phyloP scores from a whole-genome alignment of 1,140 invertebrate genomes.

The Conopomorpha cramerella region DNA sequence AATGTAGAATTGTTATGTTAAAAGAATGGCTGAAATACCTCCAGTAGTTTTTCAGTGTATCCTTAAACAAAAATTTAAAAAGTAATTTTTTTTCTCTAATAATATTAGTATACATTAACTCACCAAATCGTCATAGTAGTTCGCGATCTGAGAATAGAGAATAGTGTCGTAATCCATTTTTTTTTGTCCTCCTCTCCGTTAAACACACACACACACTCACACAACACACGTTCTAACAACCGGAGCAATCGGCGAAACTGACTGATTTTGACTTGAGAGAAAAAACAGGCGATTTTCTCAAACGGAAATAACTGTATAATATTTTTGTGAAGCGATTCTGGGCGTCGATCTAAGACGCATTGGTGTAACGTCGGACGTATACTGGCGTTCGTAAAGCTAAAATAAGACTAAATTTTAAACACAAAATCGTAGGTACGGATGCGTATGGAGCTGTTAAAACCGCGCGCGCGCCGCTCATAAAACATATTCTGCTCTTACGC shows the following conservation, averaged over 20 bases:
- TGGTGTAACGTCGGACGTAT: constrained; percentile 47
- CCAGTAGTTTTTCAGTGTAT: too few species aligned
- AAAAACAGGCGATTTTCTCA: neutral
- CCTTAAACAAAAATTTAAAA: too few species aligned
- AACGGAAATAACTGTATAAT: constrained; percentile 1
- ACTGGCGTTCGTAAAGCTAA: constrained; percentile 55
- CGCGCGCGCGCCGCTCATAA: too few species aligned
- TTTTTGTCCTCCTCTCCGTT: too few species aligned
- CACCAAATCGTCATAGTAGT: constrained; percentile 52
- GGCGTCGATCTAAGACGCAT: constrained; percentile 55
- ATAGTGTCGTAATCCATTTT: constrained; percentile 54
- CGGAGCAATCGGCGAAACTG: neutral
- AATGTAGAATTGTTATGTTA: too few species aligned
- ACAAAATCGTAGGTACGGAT: constrained; percentile 45
- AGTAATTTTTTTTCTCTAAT: too few species aligned
- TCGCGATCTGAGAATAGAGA: constrained; percentile 47
- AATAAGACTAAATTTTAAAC: constrained; percentile 62
- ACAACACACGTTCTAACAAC: constrained; percentile 6
- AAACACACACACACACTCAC: too few species aligned
- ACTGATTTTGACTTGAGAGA: neutral
- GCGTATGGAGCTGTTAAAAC: constrained; percentile 23
- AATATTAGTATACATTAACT: constrained; percentile 13
- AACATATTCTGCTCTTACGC: too few species aligned
- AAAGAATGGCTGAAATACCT: too few species aligned
- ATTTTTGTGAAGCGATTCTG: constrained; percentile 1